Evolutionary conservation across 2,797 vertebrate species (phyloP).

Genomic region (Antennarius maculatus): DNA sequence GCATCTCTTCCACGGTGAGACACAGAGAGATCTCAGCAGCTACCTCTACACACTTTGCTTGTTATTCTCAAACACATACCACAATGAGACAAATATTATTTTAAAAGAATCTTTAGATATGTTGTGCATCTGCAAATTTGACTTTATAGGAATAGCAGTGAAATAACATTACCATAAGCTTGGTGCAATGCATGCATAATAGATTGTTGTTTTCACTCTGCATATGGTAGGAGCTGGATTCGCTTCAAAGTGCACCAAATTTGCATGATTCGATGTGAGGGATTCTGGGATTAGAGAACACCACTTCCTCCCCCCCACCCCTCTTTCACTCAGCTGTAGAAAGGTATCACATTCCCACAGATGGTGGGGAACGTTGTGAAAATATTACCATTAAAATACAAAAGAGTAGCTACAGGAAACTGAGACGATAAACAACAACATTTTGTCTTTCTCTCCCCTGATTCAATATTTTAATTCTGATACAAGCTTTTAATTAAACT

Average conservation of each 20-base stretch:
- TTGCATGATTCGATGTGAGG: conserved; percentile 89
- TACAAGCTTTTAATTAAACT: conserved; percentile 23
- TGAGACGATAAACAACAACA: conserved; percentile 46
- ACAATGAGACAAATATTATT: conserved; percentile 73
- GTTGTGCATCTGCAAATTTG: conserved; percentile 76
- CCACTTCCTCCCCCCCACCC: conserved; percentile 73
- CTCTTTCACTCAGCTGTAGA: conserved; percentile 81
- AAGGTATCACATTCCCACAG: conserved; percentile 88
- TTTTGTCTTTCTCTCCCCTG: conserved; percentile 9
- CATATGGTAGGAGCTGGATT: conserved; percentile 87
- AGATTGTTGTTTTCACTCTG: conserved; percentile 88
- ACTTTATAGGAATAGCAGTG: conserved; percentile 79
- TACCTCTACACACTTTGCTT: conserved; percentile 48
- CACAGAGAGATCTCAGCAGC: conserved; percentile 51
- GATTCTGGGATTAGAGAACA: conserved; percentile 87
- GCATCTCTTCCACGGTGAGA: conserved; percentile 51
- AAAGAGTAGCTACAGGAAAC: conserved; percentile 64
- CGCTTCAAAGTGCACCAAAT: conserved; percentile 87
- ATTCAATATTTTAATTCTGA: conserved; percentile 48
- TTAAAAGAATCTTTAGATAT: conserved; percentile 78
- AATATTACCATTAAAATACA: conserved; percentile 74
- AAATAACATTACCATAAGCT: conserved; percentile 89
- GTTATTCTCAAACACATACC: conserved; percentile 61
- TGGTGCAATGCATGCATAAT: conserved; percentile 89
- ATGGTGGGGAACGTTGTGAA: conserved; percentile 79